Evolutionary conservation across 2,888 invertebrate genomes (phyloP).

Genomic region (Sphecodes monilicornis): DNA sequence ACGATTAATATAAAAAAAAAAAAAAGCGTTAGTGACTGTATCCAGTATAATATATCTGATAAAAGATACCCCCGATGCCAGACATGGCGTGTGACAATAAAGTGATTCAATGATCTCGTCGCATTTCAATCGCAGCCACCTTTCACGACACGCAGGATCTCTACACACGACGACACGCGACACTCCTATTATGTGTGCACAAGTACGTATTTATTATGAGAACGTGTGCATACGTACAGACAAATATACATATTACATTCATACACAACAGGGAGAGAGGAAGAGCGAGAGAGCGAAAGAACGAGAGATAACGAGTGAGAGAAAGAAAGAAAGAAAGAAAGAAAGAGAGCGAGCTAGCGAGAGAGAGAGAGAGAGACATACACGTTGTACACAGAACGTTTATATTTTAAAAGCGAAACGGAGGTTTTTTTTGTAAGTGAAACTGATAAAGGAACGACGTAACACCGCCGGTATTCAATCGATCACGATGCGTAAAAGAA

Average conservation of each 20-base stretch:
- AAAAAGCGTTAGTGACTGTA: constrained; percentile 82
- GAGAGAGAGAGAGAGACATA: not conserved
- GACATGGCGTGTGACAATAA: constrained; percentile 84
- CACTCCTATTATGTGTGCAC: constrained; percentile 8
- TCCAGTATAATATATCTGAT: constrained; percentile 82
- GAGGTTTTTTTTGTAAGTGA: constrained; percentile 50
- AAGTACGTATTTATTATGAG: constrained; percentile 2
- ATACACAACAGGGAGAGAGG: not conserved
- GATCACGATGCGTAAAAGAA: constrained; percentile 61
- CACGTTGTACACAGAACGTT: constrained; percentile 22
- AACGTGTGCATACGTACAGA: constrained; percentile 30
- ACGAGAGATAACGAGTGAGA: not conserved
- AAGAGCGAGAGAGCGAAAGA: not conserved
- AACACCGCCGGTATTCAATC: constrained; percentile 55
- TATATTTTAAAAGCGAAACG: constrained; percentile 52
- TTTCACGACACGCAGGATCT: constrained; percentile 59
- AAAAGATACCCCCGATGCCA: constrained; percentile 83
- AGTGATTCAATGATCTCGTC: constrained; percentile 82
- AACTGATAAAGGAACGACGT: constrained; percentile 39
- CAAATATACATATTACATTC: not conserved
- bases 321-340: not conserved
- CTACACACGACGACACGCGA: constrained; percentile 18
- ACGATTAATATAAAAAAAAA: constrained; percentile 76
- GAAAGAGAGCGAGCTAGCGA: not conserved
- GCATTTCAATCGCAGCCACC: constrained; percentile 68